phyloP scores from a whole-genome alignment of 2,797 vertebrate species.

The Mus caroli region DNA sequence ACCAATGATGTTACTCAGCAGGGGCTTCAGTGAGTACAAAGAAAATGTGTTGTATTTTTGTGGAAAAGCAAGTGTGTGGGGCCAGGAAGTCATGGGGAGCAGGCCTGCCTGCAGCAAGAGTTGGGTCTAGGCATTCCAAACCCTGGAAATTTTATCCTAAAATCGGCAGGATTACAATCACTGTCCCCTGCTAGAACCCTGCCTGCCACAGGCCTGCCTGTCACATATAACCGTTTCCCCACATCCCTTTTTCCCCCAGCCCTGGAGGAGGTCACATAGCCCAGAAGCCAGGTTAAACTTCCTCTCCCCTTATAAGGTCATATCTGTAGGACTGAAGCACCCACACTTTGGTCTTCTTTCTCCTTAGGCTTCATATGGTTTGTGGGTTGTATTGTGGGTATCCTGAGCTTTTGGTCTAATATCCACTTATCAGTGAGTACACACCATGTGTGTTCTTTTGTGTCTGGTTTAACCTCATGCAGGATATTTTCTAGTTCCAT shows the following conservation, averaged over 20 bases:
- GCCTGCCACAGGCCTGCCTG: not conserved
- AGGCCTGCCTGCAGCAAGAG: not conserved
- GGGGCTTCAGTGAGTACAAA: not conserved
- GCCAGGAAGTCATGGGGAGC: not conserved
- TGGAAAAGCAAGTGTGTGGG: not conserved
- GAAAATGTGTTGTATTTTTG: not conserved
- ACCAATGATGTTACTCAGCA: not conserved
- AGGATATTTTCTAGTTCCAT: too few relatives aligned
- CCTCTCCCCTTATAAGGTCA: not conserved
- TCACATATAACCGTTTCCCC: not conserved
- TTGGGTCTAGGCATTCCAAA: not conserved
- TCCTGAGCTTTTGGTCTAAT: not conserved
- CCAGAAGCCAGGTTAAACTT: not conserved
- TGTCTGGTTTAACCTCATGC: too few relatives aligned
- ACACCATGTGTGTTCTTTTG: too few relatives aligned
- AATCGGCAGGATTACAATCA: not conserved
- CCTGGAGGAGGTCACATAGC: not conserved
- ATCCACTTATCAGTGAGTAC: too few relatives aligned
- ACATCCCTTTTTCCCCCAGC: not conserved
- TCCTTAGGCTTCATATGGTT: too few relatives aligned
- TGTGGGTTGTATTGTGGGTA: too few relatives aligned
- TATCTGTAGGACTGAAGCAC: not conserved
- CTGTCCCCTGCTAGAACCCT: too few relatives aligned
- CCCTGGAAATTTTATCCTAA: not conserved
- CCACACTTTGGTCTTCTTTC: too few relatives aligned